A percentile compares a stretch with the other conserved stretches of the same genome.
Evolutionary conservation across 2,797 vertebrate species (phyloP).

Genomic region (Cirrhinus molitorella): DNA sequence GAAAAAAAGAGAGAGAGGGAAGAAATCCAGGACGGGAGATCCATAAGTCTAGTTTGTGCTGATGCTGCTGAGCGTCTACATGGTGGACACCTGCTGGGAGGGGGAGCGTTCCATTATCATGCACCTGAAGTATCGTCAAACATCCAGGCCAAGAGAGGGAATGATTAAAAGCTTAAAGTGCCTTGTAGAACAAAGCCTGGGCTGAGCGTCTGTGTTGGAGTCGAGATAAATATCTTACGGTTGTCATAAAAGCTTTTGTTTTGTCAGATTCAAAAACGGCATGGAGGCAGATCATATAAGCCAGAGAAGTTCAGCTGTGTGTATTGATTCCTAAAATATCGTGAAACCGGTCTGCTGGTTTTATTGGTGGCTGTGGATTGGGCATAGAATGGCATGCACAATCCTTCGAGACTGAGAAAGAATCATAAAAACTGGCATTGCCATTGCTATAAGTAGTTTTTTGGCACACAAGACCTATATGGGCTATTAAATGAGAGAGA

Average conservation of each 20-base stretch:
- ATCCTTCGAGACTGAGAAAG: neutral
- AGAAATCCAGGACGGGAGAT: neutral
- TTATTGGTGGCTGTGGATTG: neutral
- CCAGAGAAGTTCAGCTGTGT: slow-evolving; percentile 27
- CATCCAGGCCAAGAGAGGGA: slow-evolving; percentile 39
- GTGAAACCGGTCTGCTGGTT: neutral
- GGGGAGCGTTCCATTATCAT: slow-evolving; percentile 39
- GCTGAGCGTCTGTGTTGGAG: slow-evolving; percentile 31
- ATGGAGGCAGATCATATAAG: slow-evolving; percentile 23
- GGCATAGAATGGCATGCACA: neutral
- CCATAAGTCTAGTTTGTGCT: neutral
- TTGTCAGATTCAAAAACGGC: slow-evolving; percentile 34
- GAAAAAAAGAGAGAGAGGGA: neutral
- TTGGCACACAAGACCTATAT: neutral
- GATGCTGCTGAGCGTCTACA: slow-evolving; percentile 32
- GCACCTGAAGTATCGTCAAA: slow-evolving; percentile 56
- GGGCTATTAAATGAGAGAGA: neutral
- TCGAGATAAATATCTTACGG: slow-evolving; percentile 47
- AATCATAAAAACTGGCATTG: slow-evolving; percentile 13
- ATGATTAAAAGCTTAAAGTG: slow-evolving; percentile 57
- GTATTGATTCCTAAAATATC: slow-evolving; percentile 30
- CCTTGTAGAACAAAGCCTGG: slow-evolving; percentile 54
- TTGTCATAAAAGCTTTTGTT: slow-evolving; percentile 48
- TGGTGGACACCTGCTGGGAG: slow-evolving; percentile 24
- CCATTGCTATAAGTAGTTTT: slow-evolving; percentile 14